Conservation (phyloP, 1,140 invertebrate genomes). For the Drosophila lacteicornis region DNA sequence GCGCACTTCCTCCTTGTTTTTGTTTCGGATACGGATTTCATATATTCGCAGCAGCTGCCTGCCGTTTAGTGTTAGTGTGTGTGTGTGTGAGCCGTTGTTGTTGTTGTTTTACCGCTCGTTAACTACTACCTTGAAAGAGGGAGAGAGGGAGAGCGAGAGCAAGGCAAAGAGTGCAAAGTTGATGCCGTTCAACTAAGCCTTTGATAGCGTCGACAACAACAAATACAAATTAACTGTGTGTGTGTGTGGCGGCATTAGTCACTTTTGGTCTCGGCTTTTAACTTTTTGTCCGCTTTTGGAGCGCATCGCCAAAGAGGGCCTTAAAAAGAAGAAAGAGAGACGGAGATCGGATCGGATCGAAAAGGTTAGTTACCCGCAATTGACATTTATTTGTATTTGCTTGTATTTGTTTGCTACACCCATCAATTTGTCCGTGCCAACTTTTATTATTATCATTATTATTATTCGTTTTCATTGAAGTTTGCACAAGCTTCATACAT, state of each 20-base stretch:
- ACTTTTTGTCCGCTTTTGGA: constrained; percentile 54
- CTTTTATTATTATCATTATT: background rate
- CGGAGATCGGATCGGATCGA: constrained; percentile 32
- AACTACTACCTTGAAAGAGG: constrained; percentile 46
- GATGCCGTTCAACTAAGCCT: constrained; percentile 46
- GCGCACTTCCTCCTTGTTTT: constrained; percentile 45
- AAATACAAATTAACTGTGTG: constrained; percentile 33
- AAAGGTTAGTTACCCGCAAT: constrained; percentile 51
- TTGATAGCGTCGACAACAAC: constrained; percentile 30
- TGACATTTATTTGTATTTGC: constrained; percentile 24
- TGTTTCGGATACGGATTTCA: constrained; percentile 24
- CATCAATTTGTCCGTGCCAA: background rate
- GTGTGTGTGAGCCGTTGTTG: background rate
- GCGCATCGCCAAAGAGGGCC: constrained; percentile 42
- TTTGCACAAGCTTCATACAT: constrained; percentile 37
- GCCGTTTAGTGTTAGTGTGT: constrained; percentile 20
- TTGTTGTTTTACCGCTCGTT: constrained; percentile 43
- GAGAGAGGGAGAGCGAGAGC: constrained; percentile 10
- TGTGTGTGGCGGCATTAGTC: constrained; percentile 66
- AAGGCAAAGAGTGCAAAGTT: constrained; percentile 47
- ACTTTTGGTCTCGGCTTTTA: constrained; percentile 65
- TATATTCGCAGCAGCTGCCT: constrained; percentile 49
- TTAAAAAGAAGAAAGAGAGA: constrained; percentile 16
- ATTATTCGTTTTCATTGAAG: constrained; percentile 21
- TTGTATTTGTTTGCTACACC: constrained; percentile 6